Percentiles rank a stretch among this genome's conserved stretches.
Conservation (phyloP, 2,113 vertebrate species). For the Rhynchomys soricoides region DNA sequence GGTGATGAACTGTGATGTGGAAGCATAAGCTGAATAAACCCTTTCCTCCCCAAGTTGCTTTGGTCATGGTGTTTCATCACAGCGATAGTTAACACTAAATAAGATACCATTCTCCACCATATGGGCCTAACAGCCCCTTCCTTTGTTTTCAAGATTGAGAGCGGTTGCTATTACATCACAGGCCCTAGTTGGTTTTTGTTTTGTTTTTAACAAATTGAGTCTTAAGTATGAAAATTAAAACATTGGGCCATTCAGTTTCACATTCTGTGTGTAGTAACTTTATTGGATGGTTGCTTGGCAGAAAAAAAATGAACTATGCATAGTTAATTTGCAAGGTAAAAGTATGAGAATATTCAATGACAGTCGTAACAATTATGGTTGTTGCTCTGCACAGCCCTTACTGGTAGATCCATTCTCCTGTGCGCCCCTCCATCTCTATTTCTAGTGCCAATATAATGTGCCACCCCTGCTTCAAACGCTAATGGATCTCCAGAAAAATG, state of each 20-base stretch:
- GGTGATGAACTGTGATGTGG: not conserved
- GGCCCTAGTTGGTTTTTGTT: not conserved
- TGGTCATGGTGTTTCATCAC: not conserved
- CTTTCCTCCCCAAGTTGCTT: not conserved
- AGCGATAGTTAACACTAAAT: not conserved
- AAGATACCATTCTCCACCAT: no score
- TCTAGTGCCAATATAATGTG: not conserved
- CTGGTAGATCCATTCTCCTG: not conserved
- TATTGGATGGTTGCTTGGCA: not conserved
- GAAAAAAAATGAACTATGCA: conserved; percentile 19
- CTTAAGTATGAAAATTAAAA: conserved; percentile 25
- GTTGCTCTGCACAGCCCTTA: not conserved
- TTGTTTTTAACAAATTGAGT: not conserved
- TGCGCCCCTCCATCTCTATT: not conserved
- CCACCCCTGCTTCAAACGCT: not conserved
- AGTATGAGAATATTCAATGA: not conserved
- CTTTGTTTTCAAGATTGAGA: not conserved
- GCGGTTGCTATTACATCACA: not conserved
- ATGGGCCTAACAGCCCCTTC: no score
- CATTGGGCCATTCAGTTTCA: not conserved
- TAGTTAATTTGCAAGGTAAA: conserved; percentile 17
- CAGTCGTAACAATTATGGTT: not conserved
- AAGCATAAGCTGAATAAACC: not conserved
- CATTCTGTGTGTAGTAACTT: conserved; percentile 1
- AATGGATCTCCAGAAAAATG: not conserved